phyloP scores from a whole-genome alignment of 2,888 invertebrate species.

The Agrotis ipsilon region DNA sequence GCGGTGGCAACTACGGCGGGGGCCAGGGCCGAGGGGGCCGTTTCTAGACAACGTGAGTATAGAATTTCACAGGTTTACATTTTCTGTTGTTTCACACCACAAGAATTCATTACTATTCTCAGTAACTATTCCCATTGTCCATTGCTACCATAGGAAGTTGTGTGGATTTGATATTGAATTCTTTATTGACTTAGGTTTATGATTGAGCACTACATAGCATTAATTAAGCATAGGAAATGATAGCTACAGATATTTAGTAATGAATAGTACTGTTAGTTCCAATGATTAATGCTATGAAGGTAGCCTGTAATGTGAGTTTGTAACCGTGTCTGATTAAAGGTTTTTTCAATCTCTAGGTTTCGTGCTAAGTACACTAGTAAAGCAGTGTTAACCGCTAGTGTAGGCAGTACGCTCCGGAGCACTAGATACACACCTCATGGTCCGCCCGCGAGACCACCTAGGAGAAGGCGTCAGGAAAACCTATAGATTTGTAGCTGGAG shows the following conservation, averaged over 20 bases:
- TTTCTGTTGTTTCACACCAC: slow-evolving; percentile 67
- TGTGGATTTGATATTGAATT: slow-evolving; percentile 68
- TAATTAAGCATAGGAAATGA: slow-evolving; percentile 79
- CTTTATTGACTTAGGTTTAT: slow-evolving; percentile 68
- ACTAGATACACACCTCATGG: slow-evolving; percentile 89
- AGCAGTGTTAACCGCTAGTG: slow-evolving; percentile 90
- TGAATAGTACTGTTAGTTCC: slow-evolving; percentile 74
- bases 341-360: slow-evolving; percentile 91
- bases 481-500: slow-evolving; percentile 85
- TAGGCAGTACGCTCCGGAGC: slow-evolving; percentile 91
- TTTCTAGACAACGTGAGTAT: slow-evolving; percentile 83
- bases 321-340: slow-evolving; percentile 83
- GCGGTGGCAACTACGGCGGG: slow-evolving; percentile 85
- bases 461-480: slow-evolving; percentile 89
- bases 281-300: slow-evolving; percentile 88
- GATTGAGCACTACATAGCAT: slow-evolving; percentile 86
- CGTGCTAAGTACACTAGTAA: slow-evolving; percentile 91
- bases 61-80: slow-evolving; percentile 48
- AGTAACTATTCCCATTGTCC: slow-evolving; percentile 60
- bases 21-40: slow-evolving; percentile 83
- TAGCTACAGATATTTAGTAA: slow-evolving; percentile 71
- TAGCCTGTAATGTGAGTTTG: slow-evolving; percentile 80
- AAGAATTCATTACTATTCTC: slow-evolving; percentile 63
- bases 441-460: slow-evolving; percentile 89
- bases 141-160: slow-evolving; percentile 68